phyloP scores from a whole-genome alignment of 2,888 invertebrate genomes.

The Cheilosia scutellata region DNA sequence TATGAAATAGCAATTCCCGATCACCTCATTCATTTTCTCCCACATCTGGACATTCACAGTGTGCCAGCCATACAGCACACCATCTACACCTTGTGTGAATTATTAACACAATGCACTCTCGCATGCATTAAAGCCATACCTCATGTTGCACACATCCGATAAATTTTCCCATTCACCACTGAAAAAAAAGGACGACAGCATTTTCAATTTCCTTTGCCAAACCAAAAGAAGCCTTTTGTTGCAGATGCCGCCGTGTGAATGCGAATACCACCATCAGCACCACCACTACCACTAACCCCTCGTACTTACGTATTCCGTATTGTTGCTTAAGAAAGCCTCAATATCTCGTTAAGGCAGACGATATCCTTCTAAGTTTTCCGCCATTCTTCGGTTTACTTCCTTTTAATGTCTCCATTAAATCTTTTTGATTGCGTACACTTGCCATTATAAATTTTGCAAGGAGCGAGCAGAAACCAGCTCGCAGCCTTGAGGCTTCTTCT shows the following conservation, averaged over 20 bases:
- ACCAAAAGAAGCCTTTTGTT: conserved; percentile 26
- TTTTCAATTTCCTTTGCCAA: conserved; percentile 56
- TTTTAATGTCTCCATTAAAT: conserved; percentile 57
- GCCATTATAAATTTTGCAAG: conserved; percentile 30
- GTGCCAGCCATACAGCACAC: conserved; percentile 5
- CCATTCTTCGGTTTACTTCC: conserved; percentile 10
- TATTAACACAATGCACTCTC: conserved; percentile 69
- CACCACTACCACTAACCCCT: not conserved
- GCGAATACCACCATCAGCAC: conserved; percentile 1
- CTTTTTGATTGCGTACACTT: conserved; percentile 34
- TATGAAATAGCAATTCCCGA: conserved; percentile 64
- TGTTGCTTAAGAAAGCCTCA: conserved; percentile 14
- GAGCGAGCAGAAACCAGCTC: conserved; percentile 12
- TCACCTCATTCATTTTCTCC: conserved; percentile 63
- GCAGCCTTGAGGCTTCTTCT: conserved; percentile 21
- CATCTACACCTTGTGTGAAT: conserved; percentile 40
- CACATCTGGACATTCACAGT: conserved; percentile 58
- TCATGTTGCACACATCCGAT: conserved; percentile 56
- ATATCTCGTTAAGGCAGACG: conserved; percentile 38
- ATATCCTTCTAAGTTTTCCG: conserved; percentile 28
- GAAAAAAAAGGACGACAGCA: conserved; percentile 20
- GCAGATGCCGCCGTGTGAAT: conserved; percentile 1
- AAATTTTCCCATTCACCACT: conserved; percentile 44
- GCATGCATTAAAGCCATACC: conserved; percentile 67
- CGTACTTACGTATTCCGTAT: conserved; percentile 6